Evolutionary conservation across 2,888 invertebrate genomes (phyloP).

Genomic region (Pemphredon lugubris): DNA sequence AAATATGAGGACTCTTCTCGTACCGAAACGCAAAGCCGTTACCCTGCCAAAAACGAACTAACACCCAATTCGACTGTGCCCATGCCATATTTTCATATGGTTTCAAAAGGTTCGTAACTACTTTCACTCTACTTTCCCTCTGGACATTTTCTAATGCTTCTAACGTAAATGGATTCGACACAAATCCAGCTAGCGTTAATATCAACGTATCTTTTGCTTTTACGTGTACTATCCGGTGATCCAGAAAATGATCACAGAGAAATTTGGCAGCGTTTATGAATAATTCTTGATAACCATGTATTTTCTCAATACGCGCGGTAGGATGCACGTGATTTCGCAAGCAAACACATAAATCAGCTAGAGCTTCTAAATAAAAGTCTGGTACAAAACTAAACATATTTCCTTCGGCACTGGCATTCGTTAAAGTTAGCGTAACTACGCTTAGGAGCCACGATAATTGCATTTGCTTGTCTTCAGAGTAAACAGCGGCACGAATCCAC

Average conservation of each 20-base stretch:
- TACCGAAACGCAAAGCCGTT: conserved; percentile 90
- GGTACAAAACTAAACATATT: conserved; percentile 88
- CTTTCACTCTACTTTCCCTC: conserved; percentile 83
- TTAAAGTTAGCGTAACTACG: conserved; percentile 84
- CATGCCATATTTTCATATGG: conserved; percentile 92
- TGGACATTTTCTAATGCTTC: conserved; percentile 87
- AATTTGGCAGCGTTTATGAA: conserved; percentile 87
- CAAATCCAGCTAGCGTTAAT: conserved; percentile 89
- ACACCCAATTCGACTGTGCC: conserved; percentile 93
- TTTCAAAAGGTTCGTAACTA: conserved; percentile 87
- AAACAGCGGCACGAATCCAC: conserved; percentile 87
- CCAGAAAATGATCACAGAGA: conserved; percentile 89
- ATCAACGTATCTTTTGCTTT: conserved; percentile 90
- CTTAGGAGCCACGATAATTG: conserved; percentile 85
- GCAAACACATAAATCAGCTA: conserved; percentile 85
- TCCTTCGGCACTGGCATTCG: conserved; percentile 84
- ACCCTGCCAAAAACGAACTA: conserved; percentile 92
- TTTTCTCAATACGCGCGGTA: conserved; percentile 83
- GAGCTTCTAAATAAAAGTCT: conserved; percentile 87
- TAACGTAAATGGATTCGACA: conserved; percentile 88
- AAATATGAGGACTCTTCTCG: conserved; percentile 82
- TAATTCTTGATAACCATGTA: conserved; percentile 84
- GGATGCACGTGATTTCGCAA: conserved; percentile 86
- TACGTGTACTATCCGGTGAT: conserved; percentile 87
- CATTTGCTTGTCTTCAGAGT: conserved; percentile 85